Percentiles rank a stretch among this genome's conserved stretches.
phyloP scores from a whole-genome alignment of 2,113 vertebrate species.

The Cercopithecus mona region DNA sequence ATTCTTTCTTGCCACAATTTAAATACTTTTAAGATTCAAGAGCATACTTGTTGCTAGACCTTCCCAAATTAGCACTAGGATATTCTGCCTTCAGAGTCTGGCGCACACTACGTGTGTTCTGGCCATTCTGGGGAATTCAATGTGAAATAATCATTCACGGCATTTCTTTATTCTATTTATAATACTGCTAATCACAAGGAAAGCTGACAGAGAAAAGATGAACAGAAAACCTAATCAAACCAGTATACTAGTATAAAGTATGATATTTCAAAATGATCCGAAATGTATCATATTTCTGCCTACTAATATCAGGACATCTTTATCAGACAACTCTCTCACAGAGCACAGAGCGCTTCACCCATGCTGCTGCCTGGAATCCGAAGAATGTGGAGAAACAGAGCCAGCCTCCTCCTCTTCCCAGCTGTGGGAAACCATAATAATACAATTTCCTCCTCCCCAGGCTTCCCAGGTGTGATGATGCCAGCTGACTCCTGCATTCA shows the following conservation, averaged over 20 bases:
- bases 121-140: neutral
- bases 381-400: neutral
- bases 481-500: neutral
- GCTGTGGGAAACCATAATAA: accelerated
- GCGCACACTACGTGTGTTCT: neutral
- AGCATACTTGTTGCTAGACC: neutral
- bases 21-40: neutral
- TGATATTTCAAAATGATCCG: neutral
- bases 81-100: neutral
- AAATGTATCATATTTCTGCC: neutral
- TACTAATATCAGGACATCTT: neutral
- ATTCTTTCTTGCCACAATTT: neutral
- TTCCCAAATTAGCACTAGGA: neutral
- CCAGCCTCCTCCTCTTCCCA: accelerated
- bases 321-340: neutral
- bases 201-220: neutral
- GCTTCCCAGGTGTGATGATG: neutral
- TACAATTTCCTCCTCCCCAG: neutral
- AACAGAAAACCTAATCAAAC: neutral
- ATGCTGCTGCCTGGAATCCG: neutral
- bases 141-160: neutral
- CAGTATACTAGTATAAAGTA: neutral
- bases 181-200: constrained; percentile 17
- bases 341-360: neutral
- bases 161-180: neutral